Evolutionary conservation across 2,797 vertebrate genomes (phyloP).

Genomic region (Chlorospingus flavigularis): DNA sequence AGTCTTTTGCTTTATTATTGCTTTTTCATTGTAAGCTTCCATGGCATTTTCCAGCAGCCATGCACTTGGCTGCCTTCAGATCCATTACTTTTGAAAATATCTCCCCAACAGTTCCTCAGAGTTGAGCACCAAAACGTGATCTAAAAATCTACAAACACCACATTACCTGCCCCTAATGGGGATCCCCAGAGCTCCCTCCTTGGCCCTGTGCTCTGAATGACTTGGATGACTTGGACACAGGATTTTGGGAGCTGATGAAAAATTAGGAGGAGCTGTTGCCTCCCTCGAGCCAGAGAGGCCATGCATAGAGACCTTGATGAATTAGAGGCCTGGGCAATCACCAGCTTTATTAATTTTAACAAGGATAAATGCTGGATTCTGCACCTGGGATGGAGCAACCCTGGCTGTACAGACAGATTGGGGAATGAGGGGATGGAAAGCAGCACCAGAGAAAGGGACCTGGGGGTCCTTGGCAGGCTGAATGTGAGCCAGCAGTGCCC

Average conservation of each 20-base stretch:
- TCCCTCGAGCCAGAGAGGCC: background rate
- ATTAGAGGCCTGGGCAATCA: background rate
- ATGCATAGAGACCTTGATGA: background rate
- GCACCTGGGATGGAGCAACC: background rate
- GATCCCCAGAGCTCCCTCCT: background rate
- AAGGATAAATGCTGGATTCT: background rate
- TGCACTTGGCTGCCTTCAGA: background rate
- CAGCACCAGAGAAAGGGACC: background rate
- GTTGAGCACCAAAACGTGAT: background rate
- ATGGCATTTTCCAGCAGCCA: background rate
- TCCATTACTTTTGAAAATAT: background rate
- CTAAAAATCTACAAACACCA: background rate
- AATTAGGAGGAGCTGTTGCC: background rate
- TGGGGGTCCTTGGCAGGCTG: background rate
- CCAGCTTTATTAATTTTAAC: accelerated
- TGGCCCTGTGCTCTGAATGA: too few relatives aligned
- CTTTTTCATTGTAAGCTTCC: background rate
- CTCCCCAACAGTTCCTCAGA: background rate
- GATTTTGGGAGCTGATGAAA: background rate
- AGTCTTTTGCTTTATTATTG: background rate
- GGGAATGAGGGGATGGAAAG: background rate
- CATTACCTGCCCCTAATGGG: background rate
- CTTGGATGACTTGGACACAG: too few relatives aligned
- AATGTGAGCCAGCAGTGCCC: accelerated
- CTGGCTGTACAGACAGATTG: accelerated